A percentile compares a stretch with the other conserved stretches of the same genome.
phyloP scores from a whole-genome alignment of 2,113 vertebrate species.

The Perognathus longimembris region DNA sequence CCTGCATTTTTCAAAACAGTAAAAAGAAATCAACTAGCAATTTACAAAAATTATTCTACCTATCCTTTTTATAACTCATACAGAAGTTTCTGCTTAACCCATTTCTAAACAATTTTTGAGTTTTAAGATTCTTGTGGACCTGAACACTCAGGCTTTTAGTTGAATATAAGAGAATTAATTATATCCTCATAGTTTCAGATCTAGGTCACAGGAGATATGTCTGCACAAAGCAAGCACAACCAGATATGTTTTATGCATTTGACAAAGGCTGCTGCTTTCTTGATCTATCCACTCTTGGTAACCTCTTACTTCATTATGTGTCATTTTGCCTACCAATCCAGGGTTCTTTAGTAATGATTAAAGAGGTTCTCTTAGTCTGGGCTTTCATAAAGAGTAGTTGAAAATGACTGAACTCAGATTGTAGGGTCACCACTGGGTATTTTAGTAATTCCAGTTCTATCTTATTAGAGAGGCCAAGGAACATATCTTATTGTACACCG shows the following conservation, averaged over 20 bases:
- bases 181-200: background rate
- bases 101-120: slow-evolving; percentile 7
- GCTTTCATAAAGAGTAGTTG: background rate
- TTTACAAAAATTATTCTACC: slow-evolving; percentile 14
- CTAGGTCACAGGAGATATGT: background rate
- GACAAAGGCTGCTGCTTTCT: background rate
- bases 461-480: background rate
- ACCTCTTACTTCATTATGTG: background rate
- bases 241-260: background rate
- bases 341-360: background rate
- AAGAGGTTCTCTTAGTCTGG: background rate
- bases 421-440: background rate
- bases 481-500: background rate
- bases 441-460: background rate
- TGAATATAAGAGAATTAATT: background rate
- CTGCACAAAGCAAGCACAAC: background rate
- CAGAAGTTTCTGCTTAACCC: background rate
- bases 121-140: background rate
- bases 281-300: background rate
- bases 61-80: background rate
- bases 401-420: background rate
- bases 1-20: slow-evolving; percentile 24
- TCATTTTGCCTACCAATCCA: background rate
- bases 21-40: background rate
- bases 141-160: background rate